Base-by-base conservation (phyloP, 2,888 invertebrate genomes). In the Cheilosia impressa region DNA sequence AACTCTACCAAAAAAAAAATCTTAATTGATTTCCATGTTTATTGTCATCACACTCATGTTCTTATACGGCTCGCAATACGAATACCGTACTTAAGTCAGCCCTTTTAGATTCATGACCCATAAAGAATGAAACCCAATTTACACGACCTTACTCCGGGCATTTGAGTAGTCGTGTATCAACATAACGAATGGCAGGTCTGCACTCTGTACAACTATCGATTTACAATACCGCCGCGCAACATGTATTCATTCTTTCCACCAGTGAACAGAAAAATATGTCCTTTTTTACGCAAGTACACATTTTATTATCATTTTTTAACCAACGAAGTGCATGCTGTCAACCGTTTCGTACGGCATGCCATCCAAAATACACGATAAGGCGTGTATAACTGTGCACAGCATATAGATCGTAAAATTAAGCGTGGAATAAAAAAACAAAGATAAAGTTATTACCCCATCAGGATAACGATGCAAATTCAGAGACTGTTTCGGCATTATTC, bases 381-480 rank as follows among this genome's bases (percentile, higher is more conserved):
- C 52, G 13, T 52, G 52, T 22, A 52, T 34, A 38, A 38, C 38
- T 24, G 52, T 24, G 24, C 24, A 24, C 22, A 15, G 19, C 22
- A 15, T 22, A 52, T 10, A 52, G 22, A 52, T 52, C 52, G 52
- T 52, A 52, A 52, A 52, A 52, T 52, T 52, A 52, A 52, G 24
- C 6, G 22, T 52, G 7, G 15, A 52, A 52, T 24, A 15, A 52
- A 38, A 17, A n/a, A 47, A 45, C n/a, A 45, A 57, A 57, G 19
- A 47, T 43, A 53, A 31, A 55, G 24, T 69, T 45, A 71, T 58
- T 38, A 45, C 58, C 58, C 53, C 69, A 71, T 71, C 69, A 69
- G 57, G 57, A 69, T 69, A 69, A 69, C 69, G 69, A 71, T 57
- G 68, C 31, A 55, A 58, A 47, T 71, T 58, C 34, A 31, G 31